Evolutionary conservation across 2,113 vertebrate genomes (phyloP).

Genomic region (Phalacrocorax carbo): DNA sequence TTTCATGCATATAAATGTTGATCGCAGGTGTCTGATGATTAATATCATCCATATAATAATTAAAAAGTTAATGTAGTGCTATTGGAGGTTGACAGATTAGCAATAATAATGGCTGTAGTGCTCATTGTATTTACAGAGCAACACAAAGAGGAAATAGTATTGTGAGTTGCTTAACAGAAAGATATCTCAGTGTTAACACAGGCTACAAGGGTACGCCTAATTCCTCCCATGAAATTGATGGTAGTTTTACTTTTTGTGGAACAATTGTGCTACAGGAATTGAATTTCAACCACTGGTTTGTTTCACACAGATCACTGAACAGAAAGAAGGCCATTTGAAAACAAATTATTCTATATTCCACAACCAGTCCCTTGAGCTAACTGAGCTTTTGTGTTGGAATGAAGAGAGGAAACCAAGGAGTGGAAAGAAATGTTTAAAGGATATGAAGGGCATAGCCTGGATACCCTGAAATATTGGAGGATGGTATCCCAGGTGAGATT

Average conservation of each 20-base stretch:
- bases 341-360: neutral
- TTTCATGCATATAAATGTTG: neutral
- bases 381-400: neutral
- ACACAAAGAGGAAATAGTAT: neutral
- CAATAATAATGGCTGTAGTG: neutral
- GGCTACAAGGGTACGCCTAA: neutral
- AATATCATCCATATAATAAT: neutral
- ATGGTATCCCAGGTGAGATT: neutral
- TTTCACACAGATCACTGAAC: slow-evolving; percentile 19
- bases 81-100: neutral
- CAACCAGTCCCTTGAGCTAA: neutral
- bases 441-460: neutral
- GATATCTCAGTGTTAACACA: neutral
- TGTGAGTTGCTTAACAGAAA: neutral
- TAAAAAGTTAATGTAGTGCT: neutral
- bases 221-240: neutral
- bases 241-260: neutral
- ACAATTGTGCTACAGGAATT: neutral
- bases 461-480: neutral
- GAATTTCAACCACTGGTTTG: neutral
- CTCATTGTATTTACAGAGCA: neutral
- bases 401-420: neutral
- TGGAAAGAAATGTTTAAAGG: neutral
- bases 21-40: neutral
- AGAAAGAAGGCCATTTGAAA: neutral